Base-by-base conservation (phyloP, 2,113 vertebrate species). In the Centropristis striata region DNA sequence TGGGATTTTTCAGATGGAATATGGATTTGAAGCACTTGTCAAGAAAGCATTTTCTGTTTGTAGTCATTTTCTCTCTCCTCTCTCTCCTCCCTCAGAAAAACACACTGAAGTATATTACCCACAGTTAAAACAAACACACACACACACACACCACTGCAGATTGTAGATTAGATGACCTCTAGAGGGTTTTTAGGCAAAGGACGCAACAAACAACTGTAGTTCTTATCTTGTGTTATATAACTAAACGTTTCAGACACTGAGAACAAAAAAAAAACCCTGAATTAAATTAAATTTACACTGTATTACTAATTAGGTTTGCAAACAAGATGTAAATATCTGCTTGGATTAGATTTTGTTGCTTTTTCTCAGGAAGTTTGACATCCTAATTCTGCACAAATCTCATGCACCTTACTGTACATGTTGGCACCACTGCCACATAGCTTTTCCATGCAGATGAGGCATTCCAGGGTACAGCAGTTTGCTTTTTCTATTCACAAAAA, bases 31-130 rank as follows among this genome's bases (percentile, higher is more conserved):
- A 47, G 32, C n/a, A 27, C 49, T 51, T 23, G 37, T 70, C n/a
- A 21, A 61, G 39, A 59, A 18, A 2, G 23, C 51, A 12, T 57
- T 66, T 53, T 67, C 25, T 8, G 81, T 39, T 75, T 70, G 13
- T 53, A 61, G 7, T 47, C 15, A 37, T 47, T 23, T 54, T 75
- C 32, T 20, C 39, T 63, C 2, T 44, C 11, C 46, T 23, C 27
- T 63, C 39, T 1, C 54, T 14, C 20, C 2, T n/a, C 15, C 9
- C 0, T 61, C 10, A n/a, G 14, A 47, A 50, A 68, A 27, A 41
- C 32, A 65, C 71, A 58, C 14, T 49, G 4, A 61, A 46, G 44
- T 18, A 51, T 18, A 50, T 76, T 27, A 16, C 14, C 1, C 10
- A 4, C 13, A 54, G 39, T n/a, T 3, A 27, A 49, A 25, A 66